Percentiles rank a stretch among this genome's conserved stretches.
These are phyloP conservation scores for Diachrysia chrysitis DNA, from an alignment of 2,888 invertebrate genomes.

Conservation along the genomic window DNA sequence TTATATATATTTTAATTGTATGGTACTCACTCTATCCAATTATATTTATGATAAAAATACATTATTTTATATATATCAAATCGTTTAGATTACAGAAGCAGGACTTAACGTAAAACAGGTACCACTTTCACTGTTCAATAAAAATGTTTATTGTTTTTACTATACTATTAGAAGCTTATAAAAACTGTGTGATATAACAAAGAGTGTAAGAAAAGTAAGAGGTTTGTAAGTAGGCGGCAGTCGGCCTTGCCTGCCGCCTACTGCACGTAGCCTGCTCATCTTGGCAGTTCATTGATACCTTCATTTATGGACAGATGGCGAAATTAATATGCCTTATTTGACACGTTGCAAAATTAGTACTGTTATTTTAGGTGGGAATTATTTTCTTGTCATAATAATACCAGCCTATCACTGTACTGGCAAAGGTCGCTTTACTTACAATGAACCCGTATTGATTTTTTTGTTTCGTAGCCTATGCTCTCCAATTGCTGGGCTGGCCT, in stretches of 20 bases:
- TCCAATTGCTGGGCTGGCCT: no score
- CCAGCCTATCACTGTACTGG: no score
- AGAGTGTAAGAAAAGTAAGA: constrained; percentile 48
- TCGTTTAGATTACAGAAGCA: not conserved
- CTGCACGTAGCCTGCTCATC: constrained; percentile 41
- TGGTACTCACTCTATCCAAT: no score
- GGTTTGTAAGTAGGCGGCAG: constrained; percentile 43
- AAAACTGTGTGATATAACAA: constrained; percentile 19
- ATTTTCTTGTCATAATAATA: no score
- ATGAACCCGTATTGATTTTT: no score
- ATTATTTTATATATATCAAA: not conserved
- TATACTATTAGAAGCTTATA: constrained; percentile 6
- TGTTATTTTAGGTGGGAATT: not conserved
- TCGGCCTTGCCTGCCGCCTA: constrained; percentile 47
- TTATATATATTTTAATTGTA: no score
- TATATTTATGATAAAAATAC: no score
- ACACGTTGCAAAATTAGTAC: constrained; percentile 11
- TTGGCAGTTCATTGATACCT: constrained; percentile 43
- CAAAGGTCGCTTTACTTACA: no score
- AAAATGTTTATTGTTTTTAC: constrained; percentile 2
- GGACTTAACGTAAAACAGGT: not conserved
- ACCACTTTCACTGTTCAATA: not conserved
- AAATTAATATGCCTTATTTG: constrained; percentile 28
- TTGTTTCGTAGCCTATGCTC: no score
- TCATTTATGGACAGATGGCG: constrained; percentile 21